A percentile compares a stretch with the other conserved stretches of the same genome.
phyloP scores from a whole-genome alignment of 2,888 invertebrate genomes.

The Ormyrus labotus region DNA sequence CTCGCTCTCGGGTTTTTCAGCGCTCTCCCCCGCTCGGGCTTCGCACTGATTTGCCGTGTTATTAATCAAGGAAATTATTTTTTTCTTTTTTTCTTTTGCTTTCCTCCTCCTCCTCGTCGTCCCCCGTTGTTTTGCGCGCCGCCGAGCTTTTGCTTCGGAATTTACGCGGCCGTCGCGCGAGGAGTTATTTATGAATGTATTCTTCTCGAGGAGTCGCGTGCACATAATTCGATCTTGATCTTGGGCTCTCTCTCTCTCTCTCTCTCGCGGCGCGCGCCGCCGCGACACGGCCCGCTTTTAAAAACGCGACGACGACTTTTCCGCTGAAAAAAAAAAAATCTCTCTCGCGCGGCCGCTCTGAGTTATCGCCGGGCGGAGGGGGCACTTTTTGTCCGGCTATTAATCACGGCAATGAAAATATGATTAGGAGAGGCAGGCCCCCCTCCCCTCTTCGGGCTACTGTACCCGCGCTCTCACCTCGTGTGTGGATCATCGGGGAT shows the following conservation, averaged over 20 bases:
- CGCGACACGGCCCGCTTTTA: neutral
- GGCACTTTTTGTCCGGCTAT: constrained; percentile 31
- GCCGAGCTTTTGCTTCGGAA: constrained; percentile 43
- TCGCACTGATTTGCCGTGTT: constrained; percentile 53
- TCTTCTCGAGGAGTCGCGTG: constrained; percentile 8
- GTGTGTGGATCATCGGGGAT: constrained; percentile 36
- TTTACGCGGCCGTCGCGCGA: constrained; percentile 41
- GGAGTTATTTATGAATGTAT: constrained; percentile 55
- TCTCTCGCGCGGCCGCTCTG: neutral
- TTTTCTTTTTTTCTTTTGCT: constrained; percentile 15
- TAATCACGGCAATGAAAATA: constrained; percentile 50
- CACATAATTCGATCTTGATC: constrained; percentile 48
- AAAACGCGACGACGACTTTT: neutral
- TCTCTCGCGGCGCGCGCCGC: neutral
- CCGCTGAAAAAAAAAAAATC: neutral
- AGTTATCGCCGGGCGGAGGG: neutral
- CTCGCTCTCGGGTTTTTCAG: constrained; percentile 7
- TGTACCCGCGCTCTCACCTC: constrained; percentile 2
- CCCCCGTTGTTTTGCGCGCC: constrained; percentile 14
- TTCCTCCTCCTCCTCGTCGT: constrained; percentile 12
- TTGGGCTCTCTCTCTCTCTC: neutral
- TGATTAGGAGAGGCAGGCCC: constrained; percentile 36
- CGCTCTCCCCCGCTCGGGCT: constrained; percentile 11
- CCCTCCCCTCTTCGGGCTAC: neutral
- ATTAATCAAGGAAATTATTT: constrained; percentile 56